phyloP scores from a whole-genome alignment of 2,888 invertebrate species.

The Beris chalybata region DNA sequence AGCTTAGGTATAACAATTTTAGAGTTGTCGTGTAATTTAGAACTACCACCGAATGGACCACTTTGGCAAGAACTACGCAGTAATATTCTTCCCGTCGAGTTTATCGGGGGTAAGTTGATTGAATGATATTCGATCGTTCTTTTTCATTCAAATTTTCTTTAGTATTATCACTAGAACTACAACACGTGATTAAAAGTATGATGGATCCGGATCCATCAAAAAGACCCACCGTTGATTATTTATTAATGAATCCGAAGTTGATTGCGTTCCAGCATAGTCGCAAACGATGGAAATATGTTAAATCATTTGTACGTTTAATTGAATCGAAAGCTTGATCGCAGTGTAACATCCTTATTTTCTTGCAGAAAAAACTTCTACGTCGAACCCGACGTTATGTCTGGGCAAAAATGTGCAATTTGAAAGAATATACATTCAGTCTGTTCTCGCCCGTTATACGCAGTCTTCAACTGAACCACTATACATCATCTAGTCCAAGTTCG shows the following conservation, averaged over 20 bases:
- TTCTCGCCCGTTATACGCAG: slow-evolving; percentile 8
- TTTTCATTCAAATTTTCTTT: slow-evolving; percentile 28
- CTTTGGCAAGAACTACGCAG: slow-evolving; percentile 68
- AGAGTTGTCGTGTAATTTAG: slow-evolving; percentile 70
- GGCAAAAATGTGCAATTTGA: slow-evolving; percentile 54
- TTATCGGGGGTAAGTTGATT: slow-evolving; percentile 51
- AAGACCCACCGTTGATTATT: slow-evolving; percentile 60
- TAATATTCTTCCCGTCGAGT: slow-evolving; percentile 60
- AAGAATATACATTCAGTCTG: slow-evolving; percentile 36
- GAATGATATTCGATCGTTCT: slow-evolving; percentile 1
- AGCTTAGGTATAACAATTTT: slow-evolving; percentile 73
- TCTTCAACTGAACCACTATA: slow-evolving; percentile 7
- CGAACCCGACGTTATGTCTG: slow-evolving; percentile 49
- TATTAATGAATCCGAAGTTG: slow-evolving; percentile 56
- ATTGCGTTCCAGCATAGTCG: slow-evolving; percentile 46
- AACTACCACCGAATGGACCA: slow-evolving; percentile 68
- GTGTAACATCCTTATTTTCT: not conserved
- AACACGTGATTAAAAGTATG: slow-evolving; percentile 61
- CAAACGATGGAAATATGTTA: slow-evolving; percentile 47
- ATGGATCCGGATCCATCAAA: slow-evolving; percentile 59
- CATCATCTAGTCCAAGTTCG: not conserved
- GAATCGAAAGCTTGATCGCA: not conserved
- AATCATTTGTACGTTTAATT: slow-evolving; percentile 46
- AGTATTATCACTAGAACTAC: slow-evolving; percentile 59
- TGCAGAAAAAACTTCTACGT: slow-evolving; percentile 49